Evolutionary conservation across 2,797 vertebrate species (phyloP).

Genomic region (Australoheros facetus): DNA sequence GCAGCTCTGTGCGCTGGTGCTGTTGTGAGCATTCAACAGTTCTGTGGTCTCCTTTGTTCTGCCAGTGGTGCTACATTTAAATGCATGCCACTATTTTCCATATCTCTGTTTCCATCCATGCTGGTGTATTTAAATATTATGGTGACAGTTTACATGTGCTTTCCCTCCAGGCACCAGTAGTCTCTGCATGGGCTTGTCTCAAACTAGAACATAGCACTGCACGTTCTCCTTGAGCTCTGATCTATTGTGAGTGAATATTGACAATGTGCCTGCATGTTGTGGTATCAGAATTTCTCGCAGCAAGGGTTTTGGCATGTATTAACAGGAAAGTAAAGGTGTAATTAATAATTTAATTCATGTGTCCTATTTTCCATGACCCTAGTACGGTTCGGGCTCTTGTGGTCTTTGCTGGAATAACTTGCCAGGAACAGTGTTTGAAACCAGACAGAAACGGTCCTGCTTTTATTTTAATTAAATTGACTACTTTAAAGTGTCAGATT

Average conservation of each 20-base stretch:
- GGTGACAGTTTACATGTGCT: slow-evolving; percentile 23
- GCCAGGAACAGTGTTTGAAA: neutral
- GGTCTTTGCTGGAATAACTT: neutral
- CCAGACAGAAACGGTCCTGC: neutral
- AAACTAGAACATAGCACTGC: slow-evolving; percentile 34
- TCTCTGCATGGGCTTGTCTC: slow-evolving; percentile 48
- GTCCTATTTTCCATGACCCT: neutral
- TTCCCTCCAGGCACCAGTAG: slow-evolving; percentile 15
- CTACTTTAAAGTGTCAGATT: neutral
- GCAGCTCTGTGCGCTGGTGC: neutral
- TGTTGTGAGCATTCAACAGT: slow-evolving; percentile 5
- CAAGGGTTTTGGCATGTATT: slow-evolving; percentile 9
- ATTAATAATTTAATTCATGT: slow-evolving; percentile 2
- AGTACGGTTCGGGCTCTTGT: neutral
- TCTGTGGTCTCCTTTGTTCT: slow-evolving; percentile 29
- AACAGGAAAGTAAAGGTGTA: neutral
- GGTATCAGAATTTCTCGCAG: neutral
- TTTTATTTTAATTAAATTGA: neutral
- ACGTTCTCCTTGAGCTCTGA: slow-evolving; percentile 6
- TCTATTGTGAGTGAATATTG: neutral
- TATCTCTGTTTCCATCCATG: slow-evolving; percentile 1
- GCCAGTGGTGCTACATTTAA: slow-evolving; percentile 14
- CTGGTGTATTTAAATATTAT: slow-evolving; percentile 27
- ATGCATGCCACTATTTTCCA: slow-evolving; percentile 15
- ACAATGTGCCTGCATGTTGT: slow-evolving; percentile 11